Percentiles rank a stretch among this genome's conserved stretches.
phyloP scores from a whole-genome alignment of 2,797 vertebrate genomes.

The Darevskia nairensis region DNA sequence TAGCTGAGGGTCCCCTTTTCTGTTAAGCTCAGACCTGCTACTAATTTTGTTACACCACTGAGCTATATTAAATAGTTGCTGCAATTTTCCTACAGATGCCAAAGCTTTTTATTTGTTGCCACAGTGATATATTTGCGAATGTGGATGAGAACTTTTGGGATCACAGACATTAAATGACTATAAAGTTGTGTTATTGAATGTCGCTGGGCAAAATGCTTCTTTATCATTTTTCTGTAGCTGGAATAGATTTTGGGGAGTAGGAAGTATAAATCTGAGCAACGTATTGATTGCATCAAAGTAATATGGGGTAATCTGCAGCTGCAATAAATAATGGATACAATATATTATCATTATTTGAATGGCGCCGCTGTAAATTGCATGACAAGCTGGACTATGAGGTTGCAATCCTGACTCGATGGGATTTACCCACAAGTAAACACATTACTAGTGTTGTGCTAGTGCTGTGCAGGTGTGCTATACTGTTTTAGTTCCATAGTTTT shows the following conservation, averaged over 20 bases:
- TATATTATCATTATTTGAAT: background rate
- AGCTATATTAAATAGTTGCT: background rate
- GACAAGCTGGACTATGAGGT: background rate
- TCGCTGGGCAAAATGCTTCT: conserved; percentile 14
- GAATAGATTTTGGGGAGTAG: background rate
- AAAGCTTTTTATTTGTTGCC: background rate
- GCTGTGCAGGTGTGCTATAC: no score
- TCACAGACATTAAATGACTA: conserved; percentile 15
- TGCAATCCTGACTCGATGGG: background rate
- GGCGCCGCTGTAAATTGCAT: background rate
- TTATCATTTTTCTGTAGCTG: conserved; percentile 13
- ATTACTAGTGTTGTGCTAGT: no score
- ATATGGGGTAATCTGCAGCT: background rate
- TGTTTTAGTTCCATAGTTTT: no score
- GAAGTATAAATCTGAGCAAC: background rate
- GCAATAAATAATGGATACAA: background rate
- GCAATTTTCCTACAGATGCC: background rate
- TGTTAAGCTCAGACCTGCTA: no score
- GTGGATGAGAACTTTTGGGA: background rate
- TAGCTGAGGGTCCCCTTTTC: no score
- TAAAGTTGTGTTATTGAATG: conserved; percentile 28
- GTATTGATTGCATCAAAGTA: background rate
- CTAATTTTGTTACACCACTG: no score
- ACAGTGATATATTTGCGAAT: conserved; percentile 1
- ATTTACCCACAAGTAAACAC: background rate